Conservation (phyloP, 2,797 vertebrate species). For the Poeciliopsis presidionis region DNA sequence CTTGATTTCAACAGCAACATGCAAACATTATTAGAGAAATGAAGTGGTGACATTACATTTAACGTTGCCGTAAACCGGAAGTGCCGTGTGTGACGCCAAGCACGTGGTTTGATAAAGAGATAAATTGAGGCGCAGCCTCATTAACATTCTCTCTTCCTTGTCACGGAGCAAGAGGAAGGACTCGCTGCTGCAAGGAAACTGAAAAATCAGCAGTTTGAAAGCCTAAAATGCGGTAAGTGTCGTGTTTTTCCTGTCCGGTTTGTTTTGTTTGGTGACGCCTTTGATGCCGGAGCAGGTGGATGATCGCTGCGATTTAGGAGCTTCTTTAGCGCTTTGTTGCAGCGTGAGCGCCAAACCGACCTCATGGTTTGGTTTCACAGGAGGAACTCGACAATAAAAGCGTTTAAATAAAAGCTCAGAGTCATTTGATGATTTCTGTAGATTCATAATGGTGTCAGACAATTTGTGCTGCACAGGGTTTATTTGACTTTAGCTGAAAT, state of each 20-base stretch:
- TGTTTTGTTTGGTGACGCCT: not conserved
- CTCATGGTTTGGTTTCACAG: constrained; percentile 28
- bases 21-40: not conserved
- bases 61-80: constrained; percentile 61
- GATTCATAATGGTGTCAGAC: not conserved
- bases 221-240: not conserved
- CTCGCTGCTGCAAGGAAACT: accelerated
- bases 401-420: not conserved
- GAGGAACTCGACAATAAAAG: accelerated
- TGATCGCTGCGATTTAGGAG: not conserved
- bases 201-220: accelerated
- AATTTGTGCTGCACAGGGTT: not conserved
- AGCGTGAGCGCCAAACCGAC: constrained; percentile 24
- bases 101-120: constrained; percentile 74
- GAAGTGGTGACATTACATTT: not conserved
- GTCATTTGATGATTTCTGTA: too few relatives aligned
- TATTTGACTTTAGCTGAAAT: not conserved
- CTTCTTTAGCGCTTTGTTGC: constrained; percentile 10
- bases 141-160: constrained; percentile 33
- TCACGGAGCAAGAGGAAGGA: accelerated
- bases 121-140: constrained; percentile 56
- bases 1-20: not conserved
- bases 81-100: constrained; percentile 26
- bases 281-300: not conserved
- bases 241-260: accelerated